phyloP scores from a whole-genome alignment of 2,888 invertebrate genomes.

The Andrena camellia region DNA sequence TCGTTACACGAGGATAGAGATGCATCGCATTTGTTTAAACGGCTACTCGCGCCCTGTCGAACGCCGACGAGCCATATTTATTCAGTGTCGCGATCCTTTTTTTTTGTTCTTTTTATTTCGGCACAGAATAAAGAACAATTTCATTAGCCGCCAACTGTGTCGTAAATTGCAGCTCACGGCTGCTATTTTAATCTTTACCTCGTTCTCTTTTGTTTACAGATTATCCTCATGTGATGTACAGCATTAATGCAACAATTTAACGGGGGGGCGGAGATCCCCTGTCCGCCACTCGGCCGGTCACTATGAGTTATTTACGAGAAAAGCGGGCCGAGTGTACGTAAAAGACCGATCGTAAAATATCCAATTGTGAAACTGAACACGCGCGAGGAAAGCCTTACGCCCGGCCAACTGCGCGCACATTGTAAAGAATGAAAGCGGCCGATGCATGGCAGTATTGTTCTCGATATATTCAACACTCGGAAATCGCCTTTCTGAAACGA shows the following conservation, averaged over 20 bases:
- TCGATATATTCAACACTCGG: conserved; percentile 15
- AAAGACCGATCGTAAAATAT: conserved; percentile 12
- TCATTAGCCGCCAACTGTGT: conserved; percentile 34
- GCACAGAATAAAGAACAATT: conserved; percentile 25
- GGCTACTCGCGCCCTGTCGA: neutral
- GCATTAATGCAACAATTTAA: conserved; percentile 32
- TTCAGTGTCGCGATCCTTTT: conserved; percentile 19
- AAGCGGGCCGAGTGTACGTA: neutral
- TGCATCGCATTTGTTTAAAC: neutral
- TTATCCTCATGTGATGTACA: conserved; percentile 9
- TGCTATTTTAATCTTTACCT: conserved; percentile 28
- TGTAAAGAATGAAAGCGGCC: conserved; percentile 9
- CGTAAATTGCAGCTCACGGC: conserved; percentile 18
- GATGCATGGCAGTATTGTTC: conserved; percentile 19
- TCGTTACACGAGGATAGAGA: neutral
- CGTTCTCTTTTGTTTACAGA: conserved; percentile 21
- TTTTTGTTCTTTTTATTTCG: neutral
- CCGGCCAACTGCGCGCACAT: neutral
- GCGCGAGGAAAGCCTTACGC: neutral
- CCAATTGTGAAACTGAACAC: neutral
- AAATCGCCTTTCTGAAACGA: conserved; percentile 13
- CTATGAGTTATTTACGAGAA: conserved; percentile 14
- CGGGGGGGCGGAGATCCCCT: neutral
- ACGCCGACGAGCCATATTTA: neutral
- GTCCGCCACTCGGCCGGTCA: neutral